Conservation (phyloP, 2,888 invertebrate species). For the Penaeus monodon region DNA sequence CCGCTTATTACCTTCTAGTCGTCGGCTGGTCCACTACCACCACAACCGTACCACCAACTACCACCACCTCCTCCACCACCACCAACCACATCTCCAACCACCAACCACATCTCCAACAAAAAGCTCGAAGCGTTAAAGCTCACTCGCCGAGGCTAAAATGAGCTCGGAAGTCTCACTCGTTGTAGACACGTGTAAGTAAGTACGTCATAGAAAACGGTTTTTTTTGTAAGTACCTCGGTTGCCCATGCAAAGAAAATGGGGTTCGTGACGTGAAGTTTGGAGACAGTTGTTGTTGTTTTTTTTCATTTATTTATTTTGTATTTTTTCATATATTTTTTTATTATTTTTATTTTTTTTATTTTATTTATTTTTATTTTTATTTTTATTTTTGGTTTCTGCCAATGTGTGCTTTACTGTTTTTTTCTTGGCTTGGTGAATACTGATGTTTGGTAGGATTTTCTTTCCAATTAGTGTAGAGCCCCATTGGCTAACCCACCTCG, state of each 20-base stretch:
- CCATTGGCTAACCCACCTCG: neutral
- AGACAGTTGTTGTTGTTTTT: conserved; percentile 9
- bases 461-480: conserved; percentile 24
- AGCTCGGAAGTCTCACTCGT: neutral
- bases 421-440: conserved; percentile 42
- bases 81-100: conserved; percentile 25
- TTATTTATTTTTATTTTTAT: conserved; percentile 7
- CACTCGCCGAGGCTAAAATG: conserved; percentile 20
- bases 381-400: conserved; percentile 21
- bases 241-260: conserved; percentile 49
- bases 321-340: conserved; percentile 9
- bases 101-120: conserved; percentile 8
- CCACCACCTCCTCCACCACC: conserved; percentile 27
- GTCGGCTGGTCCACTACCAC: conserved; percentile 22
- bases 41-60: conserved; percentile 5
- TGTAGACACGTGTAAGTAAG: conserved; percentile 32
- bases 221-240: conserved; percentile 42
- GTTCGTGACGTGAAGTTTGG: conserved; percentile 33
- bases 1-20: conserved; percentile 39
- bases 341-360: neutral
- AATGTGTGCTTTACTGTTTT: conserved; percentile 38
- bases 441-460: conserved; percentile 40
- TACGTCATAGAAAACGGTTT: conserved; percentile 27
- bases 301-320: conserved; percentile 1
- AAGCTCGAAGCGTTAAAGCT: neutral